Evolutionary conservation across 2,888 invertebrate genomes (phyloP).

Genomic region (Tribolium freemani): DNA sequence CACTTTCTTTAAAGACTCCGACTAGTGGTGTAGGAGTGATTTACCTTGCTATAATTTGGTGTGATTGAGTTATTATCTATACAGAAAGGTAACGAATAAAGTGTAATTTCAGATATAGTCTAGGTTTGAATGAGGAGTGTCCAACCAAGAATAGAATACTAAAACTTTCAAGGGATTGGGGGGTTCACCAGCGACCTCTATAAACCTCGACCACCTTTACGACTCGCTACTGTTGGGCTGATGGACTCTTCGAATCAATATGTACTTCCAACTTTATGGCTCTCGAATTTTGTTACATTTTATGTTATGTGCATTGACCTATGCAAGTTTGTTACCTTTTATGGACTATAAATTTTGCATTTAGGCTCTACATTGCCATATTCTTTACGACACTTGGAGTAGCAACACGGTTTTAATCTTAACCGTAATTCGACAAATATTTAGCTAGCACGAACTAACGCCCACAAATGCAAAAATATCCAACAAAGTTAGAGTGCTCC

Average conservation of each 20-base stretch:
- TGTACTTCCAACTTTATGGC: conserved; percentile 32
- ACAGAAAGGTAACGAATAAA: neutral
- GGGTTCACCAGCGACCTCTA: conserved; percentile 27
- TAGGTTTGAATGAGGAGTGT: neutral
- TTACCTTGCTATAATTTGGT: neutral
- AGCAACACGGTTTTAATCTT: neutral
- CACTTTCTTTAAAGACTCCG: conserved; percentile 9
- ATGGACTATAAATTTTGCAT: conserved; percentile 22
- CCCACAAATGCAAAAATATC: too few species aligned
- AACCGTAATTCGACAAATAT: neutral
- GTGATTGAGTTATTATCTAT: neutral
- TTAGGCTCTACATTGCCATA: conserved; percentile 1
- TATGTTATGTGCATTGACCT: conserved; percentile 27
- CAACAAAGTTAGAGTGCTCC: too few species aligned
- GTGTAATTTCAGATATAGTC: neutral
- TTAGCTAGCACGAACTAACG: too few species aligned
- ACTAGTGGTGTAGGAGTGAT: conserved; percentile 4
- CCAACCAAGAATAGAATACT: conserved; percentile 18
- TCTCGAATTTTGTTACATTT: conserved; percentile 40
- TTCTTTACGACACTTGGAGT: conserved; percentile 4
- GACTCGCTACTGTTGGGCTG: conserved; percentile 37
- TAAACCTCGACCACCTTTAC: conserved; percentile 43
- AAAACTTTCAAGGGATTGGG: conserved; percentile 28
- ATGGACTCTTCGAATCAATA: conserved; percentile 41
- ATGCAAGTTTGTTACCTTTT: conserved; percentile 30